These are phyloP conservation scores for Selene dorsalis DNA, from an alignment of 2,797 vertebrate genomes.

Conservation along the genomic window DNA sequence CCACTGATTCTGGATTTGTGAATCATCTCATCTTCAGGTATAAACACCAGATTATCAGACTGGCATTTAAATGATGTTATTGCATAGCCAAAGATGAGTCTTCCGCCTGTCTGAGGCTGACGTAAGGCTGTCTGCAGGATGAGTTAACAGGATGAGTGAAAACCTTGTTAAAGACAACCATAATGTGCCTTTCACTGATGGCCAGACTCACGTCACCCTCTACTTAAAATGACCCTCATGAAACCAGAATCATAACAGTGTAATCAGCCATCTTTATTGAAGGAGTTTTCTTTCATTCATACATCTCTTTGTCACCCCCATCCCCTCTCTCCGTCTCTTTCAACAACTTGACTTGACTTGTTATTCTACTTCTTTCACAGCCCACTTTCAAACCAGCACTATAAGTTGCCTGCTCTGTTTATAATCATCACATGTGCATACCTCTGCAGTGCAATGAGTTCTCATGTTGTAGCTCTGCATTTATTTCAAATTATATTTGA, in stretches of 20 bases:
- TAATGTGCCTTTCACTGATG: conserved; percentile 42
- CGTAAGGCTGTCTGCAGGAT: conserved; percentile 15
- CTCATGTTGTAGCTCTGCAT: not conserved
- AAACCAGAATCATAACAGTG: conserved; percentile 33
- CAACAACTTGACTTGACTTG: conserved; percentile 4
- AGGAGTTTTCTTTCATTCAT: conserved; percentile 28
- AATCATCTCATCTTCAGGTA: conserved; percentile 45
- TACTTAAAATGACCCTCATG: conserved; percentile 61
- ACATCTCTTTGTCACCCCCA: not conserved
- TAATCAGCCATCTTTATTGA: conserved; percentile 52
- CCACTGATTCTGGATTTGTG: conserved; percentile 29
- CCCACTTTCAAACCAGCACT: not conserved
- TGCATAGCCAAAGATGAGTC: conserved; percentile 11
- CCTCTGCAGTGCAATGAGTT: not conserved
- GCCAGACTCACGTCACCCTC: conserved; percentile 50
- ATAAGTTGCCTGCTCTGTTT: not conserved
- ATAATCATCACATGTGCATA: not conserved
- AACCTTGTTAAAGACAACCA: conserved; percentile 27
- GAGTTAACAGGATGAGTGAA: conserved; percentile 26
- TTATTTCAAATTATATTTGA: not conserved
- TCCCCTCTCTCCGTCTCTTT: not conserved
- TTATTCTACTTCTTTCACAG: conserved; percentile 5
- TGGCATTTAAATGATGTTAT: conserved; percentile 28
- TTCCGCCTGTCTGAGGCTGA: conserved; percentile 31
- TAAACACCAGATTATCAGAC: conserved; percentile 47